Conservation (phyloP, 2,888 invertebrate species). For the Callyntrura sp. region DNA sequence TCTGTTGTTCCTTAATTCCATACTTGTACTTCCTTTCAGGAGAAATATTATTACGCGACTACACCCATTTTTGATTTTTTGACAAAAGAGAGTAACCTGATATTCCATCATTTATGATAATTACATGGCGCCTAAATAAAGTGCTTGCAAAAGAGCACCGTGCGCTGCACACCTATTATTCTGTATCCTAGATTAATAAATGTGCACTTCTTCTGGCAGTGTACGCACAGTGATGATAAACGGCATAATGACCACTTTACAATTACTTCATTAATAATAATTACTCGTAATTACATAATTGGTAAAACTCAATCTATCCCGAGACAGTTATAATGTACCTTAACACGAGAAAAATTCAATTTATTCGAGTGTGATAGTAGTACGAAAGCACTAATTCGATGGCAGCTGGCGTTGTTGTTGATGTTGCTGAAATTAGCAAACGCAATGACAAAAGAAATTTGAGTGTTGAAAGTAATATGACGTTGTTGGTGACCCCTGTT, state of each 20-base stretch:
- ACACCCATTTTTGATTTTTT: conserved; percentile 57
- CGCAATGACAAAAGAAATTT: no score
- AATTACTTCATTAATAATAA: conserved; percentile 67
- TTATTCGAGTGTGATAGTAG: background rate
- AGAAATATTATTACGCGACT: conserved; percentile 41
- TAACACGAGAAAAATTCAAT: conserved; percentile 36
- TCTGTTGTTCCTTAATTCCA: conserved; percentile 4
- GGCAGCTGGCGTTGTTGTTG: background rate
- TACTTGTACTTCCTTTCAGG: conserved; percentile 54
- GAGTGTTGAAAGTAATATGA: no score
- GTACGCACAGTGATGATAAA: conserved; percentile 21
- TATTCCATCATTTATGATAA: background rate
- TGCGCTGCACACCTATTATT: background rate
- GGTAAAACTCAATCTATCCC: conserved; percentile 65
- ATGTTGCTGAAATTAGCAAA: background rate
- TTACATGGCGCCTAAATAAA: conserved; percentile 11
- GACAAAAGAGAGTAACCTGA: conserved; percentile 40
- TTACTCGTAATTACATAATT: conserved; percentile 72
- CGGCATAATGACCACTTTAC: conserved; percentile 45
- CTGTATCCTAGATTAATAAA: no score
- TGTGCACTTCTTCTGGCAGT: conserved; percentile 53
- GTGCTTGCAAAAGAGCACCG: background rate
- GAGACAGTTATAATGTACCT: conserved; percentile 63
- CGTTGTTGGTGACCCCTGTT: background rate
- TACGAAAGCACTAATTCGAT: no score